Evolutionary conservation across 2,888 invertebrate species (phyloP).

Genomic region (Troides aeacus): DNA sequence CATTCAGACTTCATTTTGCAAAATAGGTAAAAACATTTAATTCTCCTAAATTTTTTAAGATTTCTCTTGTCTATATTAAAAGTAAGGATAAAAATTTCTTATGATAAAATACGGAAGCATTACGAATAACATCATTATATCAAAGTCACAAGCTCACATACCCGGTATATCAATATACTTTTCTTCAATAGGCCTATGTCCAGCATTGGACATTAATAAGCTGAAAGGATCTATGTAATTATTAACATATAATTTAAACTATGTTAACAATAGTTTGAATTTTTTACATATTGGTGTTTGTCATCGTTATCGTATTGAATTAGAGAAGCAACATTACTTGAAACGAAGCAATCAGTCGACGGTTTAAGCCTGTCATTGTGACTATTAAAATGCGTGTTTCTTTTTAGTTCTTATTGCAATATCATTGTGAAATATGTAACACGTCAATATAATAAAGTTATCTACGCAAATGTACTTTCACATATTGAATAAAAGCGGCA

Average conservation of each 20-base stretch:
- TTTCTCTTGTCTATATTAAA: not conserved
- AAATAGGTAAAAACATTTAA: not conserved
- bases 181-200: too few relatives aligned
- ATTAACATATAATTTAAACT: too few relatives aligned
- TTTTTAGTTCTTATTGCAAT: not conserved
- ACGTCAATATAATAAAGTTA: not conserved
- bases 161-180: too few relatives aligned
- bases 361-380: not conserved
- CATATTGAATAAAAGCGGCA: constrained; percentile 18
- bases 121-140: too few relatives aligned
- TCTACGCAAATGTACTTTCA: constrained; percentile 12
- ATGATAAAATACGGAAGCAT: too few relatives aligned
- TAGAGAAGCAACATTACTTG: too few relatives aligned
- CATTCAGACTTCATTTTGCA: constrained; percentile 18
- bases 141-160: too few relatives aligned
- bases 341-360: not conserved
- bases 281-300: not conserved
- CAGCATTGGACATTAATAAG: too few relatives aligned
- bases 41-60: not conserved
- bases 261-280: too few relatives aligned
- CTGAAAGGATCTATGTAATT: too few relatives aligned
- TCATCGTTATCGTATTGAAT: not conserved
- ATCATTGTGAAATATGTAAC: constrained; percentile 1
- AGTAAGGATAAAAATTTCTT: not conserved
- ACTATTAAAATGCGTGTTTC: not conserved